Base-by-base conservation (phyloP, 64 coral and sea anemone species). In the Orbicella faveolata region DNA sequence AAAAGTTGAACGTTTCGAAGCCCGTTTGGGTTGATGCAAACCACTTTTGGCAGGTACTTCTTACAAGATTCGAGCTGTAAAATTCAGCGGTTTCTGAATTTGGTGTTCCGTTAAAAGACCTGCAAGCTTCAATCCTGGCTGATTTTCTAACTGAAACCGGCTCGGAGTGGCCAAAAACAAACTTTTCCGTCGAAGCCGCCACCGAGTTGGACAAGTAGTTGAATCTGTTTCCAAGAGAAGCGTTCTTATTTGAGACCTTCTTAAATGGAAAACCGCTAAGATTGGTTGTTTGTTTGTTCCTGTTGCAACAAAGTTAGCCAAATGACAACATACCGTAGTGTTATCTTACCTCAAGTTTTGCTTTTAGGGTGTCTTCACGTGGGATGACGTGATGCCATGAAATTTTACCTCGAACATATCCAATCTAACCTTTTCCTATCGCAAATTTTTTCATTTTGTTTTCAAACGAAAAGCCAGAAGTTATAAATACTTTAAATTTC, bases 261-360 rank as follows among this genome's bases (percentile, higher is more conserved):
- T 70, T 19, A 73, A 85, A 85, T 85, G 52, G 82, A 85, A 85
- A 48, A 72, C 82, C 41, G 82, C 82, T 72, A 18, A 85, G 20
- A 48, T n/a, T 10, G 12, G 15, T 52, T 13, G 4, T 63, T 52
- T 35, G 55, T 30, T 85, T 85, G 61, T 79, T 79, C n/a, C 52
- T 23, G 9, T 66, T 63, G 12, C 0, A 20, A 2, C n/a, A 16
- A 52, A 85, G 66, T 72, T 30, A n/a, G 44, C 14, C 6, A 9
- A 30, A 85, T 85, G 20, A 85, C 82, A 70, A 36, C 82, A 85
- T 85, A 51, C 10, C 0, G 39, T 39, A 82, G 33, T 82, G 30
- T 82, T 65, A 52, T 25, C 34, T 85, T 85, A 85, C 44, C 82
- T 85, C 82, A 85, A 85, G 10, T 53, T 72, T 85, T 72, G 35